Base-by-base conservation (phyloP, 2,113 vertebrate species). In the Odontophorus gujanensis region DNA sequence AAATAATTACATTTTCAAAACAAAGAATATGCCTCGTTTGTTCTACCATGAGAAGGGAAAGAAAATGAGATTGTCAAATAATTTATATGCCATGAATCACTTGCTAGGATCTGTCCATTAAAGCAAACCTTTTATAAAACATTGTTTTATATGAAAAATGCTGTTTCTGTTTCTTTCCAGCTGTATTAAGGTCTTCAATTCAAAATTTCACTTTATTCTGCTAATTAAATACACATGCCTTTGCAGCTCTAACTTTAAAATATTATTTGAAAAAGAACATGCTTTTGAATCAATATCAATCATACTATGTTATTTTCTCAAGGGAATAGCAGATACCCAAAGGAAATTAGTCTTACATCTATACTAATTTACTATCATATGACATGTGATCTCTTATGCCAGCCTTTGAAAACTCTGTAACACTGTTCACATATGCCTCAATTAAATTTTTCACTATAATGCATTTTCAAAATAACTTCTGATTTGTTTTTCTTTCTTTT, bases 231-330 rank as follows among this genome's bases (percentile, higher is more conserved):
- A 73, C 68, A 91, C 32, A 73, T 69, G 75, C 7, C 32, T 94
- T 80, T 87, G 26, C 78, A 89, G 43, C 7, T 79, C 67, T 88
- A 85, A 76, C 77, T 92, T 96, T 89, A 90, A 96, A 95, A 83
- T 51, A 71, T 13, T 81, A 55, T 84, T 93, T 82, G 80, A 87
- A 96, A 92, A 75, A 88, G 73, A 95, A 82, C 50, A 86, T 74
- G 48, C n/a, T 77, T 86, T 92, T 90, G 86, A 94, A 95, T 95
- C 66, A 82, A 71, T 95, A 97, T 87, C 76, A 95, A 79, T 91
- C 73, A 93, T 81, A 89, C 42, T 71, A 62, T 48, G 92, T 75
- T 83, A 84, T 88, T 93, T 79, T 69, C 69, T 92, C 89, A 86
- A 71, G 69, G 50, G 81, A 94, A 95, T 89, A 89, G 24, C 74